Evolutionary conservation across 2,797 vertebrate species (phyloP), one percentile per base, ranked within the genome.

Genomic region (Mico argentatus): DNA sequence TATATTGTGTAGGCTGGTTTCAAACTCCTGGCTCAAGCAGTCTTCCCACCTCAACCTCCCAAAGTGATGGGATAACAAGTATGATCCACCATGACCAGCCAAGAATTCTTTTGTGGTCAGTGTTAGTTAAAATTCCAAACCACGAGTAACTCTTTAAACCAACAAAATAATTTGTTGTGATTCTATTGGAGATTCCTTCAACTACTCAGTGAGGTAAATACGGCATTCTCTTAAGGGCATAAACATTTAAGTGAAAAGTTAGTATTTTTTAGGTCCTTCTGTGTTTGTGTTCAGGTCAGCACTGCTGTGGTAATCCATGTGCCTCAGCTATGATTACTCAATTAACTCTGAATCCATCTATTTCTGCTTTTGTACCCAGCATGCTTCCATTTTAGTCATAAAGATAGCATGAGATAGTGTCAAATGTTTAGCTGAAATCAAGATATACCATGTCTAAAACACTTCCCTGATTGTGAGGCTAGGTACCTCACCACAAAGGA

Each of bases 121-220:
- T 93, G 85, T 95, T 75, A 90, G 50, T 87, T 91, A 87, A 95
- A 93, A 84, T 92, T 72, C 36, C 12, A 64, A 84, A 61, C 27
- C 61, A 59, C n/a, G 11, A 26, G 27, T 52, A 64, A 8, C 11
- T 46, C 14, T 85, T 67, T 27, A 93, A 82, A 11, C 10, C 24
- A 92, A 59, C 6, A 96, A 46, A 89, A 81, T 77, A 77, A 44
- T 87, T 59, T 88, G 12, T 75, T 86, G 26, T 61, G 14, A 41
- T 84, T 82, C 5, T 84, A 6, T n/a, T 50, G 5, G 44, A 80
- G 30, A 12, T 61, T 64, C 9, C 30, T 88, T 94, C 39, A 77
- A 39, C n/a, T 55, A 14, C 13, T 84, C 27, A 41, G 8, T 52
- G 24, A 80, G 64, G 27, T 82, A 39, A 75, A 73, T 55, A 46